phyloP scores from a whole-genome alignment of 2,888 invertebrate genomes.

The Orthosia gothica region DNA sequence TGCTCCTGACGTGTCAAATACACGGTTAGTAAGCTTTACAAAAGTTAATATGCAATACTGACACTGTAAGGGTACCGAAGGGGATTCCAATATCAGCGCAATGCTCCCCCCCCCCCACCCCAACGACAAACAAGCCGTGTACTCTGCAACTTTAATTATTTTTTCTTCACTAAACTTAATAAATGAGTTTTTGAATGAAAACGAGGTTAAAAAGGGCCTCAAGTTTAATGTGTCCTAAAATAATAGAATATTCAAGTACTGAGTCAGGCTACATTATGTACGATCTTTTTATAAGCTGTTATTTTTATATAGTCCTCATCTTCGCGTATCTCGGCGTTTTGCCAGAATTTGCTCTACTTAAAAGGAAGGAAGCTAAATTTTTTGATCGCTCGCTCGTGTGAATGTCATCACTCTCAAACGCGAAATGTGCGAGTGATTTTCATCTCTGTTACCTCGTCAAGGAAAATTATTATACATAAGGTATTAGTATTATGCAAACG shows the following conservation, averaged over 20 bases:
- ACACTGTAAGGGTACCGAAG: slow-evolving; percentile 65
- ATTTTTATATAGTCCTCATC: slow-evolving; percentile 53
- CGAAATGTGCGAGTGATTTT: slow-evolving; percentile 27
- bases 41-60: slow-evolving; percentile 71
- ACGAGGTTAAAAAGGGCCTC: slow-evolving; percentile 34
- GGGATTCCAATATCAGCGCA: slow-evolving; percentile 75
- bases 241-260: slow-evolving; percentile 50
- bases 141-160: slow-evolving; percentile 69
- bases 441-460: background rate
- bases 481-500: background rate
- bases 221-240: slow-evolving; percentile 48
- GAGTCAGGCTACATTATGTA: slow-evolving; percentile 39
- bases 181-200: slow-evolving; percentile 60
- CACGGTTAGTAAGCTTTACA: slow-evolving; percentile 47
- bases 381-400: slow-evolving; percentile 31
- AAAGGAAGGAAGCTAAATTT: slow-evolving; percentile 31
- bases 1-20: slow-evolving; percentile 47
- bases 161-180: slow-evolving; percentile 64
- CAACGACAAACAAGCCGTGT: slow-evolving; percentile 72
- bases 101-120: slow-evolving; percentile 44
- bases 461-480: background rate
- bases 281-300: slow-evolving; percentile 51
- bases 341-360: slow-evolving; percentile 52
- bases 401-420: slow-evolving; percentile 32
- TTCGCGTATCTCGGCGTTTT: slow-evolving; percentile 44